Percentiles rank a stretch among this genome's conserved stretches.
Evolutionary conservation across 2,797 vertebrate species (phyloP).

Genomic region (Clarias fuscus): DNA sequence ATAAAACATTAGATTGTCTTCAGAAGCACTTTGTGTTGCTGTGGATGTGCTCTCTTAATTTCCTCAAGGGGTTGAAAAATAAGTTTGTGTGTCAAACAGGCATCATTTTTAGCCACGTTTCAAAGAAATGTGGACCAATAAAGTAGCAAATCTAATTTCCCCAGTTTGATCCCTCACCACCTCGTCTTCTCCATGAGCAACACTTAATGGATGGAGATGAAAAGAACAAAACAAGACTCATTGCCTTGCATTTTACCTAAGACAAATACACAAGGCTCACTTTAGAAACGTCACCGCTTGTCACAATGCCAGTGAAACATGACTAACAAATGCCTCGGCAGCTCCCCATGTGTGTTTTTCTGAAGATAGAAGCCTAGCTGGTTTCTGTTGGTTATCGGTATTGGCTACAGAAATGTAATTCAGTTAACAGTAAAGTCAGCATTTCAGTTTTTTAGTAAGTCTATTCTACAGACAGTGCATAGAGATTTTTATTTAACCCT

Average conservation of each 20-base stretch:
- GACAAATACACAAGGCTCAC: neutral
- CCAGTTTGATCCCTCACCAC: neutral
- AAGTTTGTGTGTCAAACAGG: no score
- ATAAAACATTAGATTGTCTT: slow-evolving; percentile 33
- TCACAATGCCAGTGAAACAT: slow-evolving; percentile 16
- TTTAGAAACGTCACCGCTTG: slow-evolving; percentile 27
- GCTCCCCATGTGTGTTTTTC: neutral
- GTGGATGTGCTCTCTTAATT: no score
- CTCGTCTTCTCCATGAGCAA: neutral
- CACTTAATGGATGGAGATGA: slow-evolving; percentile 7
- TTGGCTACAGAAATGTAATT: neutral
- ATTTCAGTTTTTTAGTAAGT: neutral
- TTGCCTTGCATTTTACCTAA: slow-evolving; percentile 29
- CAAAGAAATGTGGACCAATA: slow-evolving; percentile 50
- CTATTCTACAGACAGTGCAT: neutral
- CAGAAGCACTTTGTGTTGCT: no score
- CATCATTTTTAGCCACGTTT: slow-evolving; percentile 34
- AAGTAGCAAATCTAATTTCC: slow-evolving; percentile 47
- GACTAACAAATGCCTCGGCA: slow-evolving; percentile 16
- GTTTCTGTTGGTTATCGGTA: neutral
- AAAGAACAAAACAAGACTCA: slow-evolving; percentile 7
- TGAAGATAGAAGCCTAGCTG: neutral
- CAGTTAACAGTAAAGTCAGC: slow-evolving; percentile 22
- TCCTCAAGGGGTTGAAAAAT: no score
- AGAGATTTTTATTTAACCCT: neutral